These are phyloP conservation scores for Trichacis sp. DNA, from an alignment of 2,888 invertebrate genomes.

Conservation along the genomic window DNA sequence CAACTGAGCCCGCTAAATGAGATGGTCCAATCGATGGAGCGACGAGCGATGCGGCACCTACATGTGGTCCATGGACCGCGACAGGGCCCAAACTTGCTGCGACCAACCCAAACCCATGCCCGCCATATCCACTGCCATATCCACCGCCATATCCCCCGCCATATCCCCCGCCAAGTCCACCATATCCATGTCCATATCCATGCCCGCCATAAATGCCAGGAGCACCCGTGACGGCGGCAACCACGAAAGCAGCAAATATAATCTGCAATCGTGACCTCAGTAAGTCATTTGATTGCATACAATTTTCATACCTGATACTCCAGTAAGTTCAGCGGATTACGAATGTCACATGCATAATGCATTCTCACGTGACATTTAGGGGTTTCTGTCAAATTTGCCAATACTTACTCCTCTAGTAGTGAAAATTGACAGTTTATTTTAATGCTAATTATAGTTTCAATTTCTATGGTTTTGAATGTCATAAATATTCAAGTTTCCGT, in stretches of 20 bases:
- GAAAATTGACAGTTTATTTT: no score
- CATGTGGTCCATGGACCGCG: conserved; percentile 58
- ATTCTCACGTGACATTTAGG: neutral
- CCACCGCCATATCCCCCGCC: conserved; percentile 43
- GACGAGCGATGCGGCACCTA: conserved; percentile 55
- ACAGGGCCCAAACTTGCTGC: conserved; percentile 59
- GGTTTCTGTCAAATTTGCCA: no score
- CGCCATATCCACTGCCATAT: conserved; percentile 42
- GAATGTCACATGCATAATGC: neutral
- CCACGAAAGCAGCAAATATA: conserved; percentile 53
- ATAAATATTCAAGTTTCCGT: no score
- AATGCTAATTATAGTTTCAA: no score
- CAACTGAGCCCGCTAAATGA: conserved; percentile 59
- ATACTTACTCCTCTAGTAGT: no score
- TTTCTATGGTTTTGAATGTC: no score
- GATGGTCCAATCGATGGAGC: conserved; percentile 62
- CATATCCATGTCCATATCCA: conserved; percentile 48
- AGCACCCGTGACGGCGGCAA: conserved; percentile 47
- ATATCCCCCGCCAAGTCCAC: conserved; percentile 37
- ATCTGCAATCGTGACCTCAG: conserved; percentile 49
- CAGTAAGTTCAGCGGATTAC: neutral
- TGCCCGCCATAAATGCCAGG: conserved; percentile 40
- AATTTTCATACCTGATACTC: neutral
- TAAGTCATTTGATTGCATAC: conserved; percentile 6
- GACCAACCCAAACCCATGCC: conserved; percentile 57